Conservation (phyloP, 2,797 vertebrate genomes). For the Pseudopleuronectes americanus region DNA sequence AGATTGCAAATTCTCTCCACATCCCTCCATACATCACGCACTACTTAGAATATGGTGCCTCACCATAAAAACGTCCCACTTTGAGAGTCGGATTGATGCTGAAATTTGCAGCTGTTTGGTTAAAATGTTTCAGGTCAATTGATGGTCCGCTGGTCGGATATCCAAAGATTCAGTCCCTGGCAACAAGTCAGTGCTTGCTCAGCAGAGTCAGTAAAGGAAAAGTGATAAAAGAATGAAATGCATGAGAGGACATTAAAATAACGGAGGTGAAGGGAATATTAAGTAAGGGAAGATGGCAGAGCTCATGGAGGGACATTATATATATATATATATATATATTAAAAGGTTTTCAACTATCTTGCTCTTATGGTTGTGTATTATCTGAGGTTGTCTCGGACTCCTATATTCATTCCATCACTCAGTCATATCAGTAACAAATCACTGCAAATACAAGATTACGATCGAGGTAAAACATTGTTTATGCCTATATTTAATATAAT, state of each 20-base stretch:
- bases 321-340: no score
- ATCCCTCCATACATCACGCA: slow-evolving; percentile 21
- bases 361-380: background rate
- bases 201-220: slow-evolving; percentile 23
- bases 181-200: slow-evolving; percentile 23
- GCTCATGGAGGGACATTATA: background rate
- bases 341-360: background rate
- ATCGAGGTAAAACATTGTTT: no score
- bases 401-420: no score
- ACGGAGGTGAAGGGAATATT: background rate
- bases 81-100: slow-evolving; percentile 61
- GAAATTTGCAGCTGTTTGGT: slow-evolving; percentile 41
- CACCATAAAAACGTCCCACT: slow-evolving; percentile 50
- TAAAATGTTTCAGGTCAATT: slow-evolving; percentile 30
- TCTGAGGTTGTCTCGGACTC: no score
- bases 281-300: background rate
- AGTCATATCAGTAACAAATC: background rate
- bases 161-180: slow-evolving; percentile 24
- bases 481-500: no score
- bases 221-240: slow-evolving; percentile 23
- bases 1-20: slow-evolving; percentile 16
- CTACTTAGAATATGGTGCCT: slow-evolving; percentile 25
- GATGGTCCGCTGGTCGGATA: slow-evolving; percentile 1
- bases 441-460: background rate
- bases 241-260: background rate